Evolutionary conservation across 2,113 vertebrate species (phyloP).

Genomic region (Siniperca chuatsi): DNA sequence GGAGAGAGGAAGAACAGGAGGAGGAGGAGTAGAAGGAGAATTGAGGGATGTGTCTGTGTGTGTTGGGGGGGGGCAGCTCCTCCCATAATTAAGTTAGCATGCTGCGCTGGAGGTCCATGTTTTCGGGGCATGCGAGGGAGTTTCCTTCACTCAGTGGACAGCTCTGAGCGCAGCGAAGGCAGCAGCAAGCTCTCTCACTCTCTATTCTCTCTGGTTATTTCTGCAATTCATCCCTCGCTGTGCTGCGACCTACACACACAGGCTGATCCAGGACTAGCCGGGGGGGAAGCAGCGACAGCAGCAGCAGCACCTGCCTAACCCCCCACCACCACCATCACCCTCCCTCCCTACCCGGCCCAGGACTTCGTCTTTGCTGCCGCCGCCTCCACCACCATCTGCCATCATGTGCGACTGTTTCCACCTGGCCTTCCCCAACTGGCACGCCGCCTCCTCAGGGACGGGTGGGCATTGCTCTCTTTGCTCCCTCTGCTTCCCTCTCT

Average conservation of each 20-base stretch:
- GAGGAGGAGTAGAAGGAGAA: constrained; percentile 47
- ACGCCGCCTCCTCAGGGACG: constrained; percentile 92
- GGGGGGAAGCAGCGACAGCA: constrained; percentile 14
- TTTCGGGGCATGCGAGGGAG: constrained; percentile 78
- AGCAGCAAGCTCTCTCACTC: constrained; percentile 67
- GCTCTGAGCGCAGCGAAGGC: constrained; percentile 53
- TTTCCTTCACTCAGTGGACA: constrained; percentile 83
- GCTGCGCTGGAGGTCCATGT: constrained; percentile 84
- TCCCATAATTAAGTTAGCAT: constrained; percentile 85
- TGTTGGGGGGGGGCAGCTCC: constrained; percentile 77
- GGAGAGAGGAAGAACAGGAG: constrained; percentile 32
- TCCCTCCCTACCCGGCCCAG: constrained; percentile 8
- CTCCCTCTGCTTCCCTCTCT: constrained; percentile 10
- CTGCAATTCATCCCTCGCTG: constrained; percentile 66
- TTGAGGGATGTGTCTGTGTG: constrained; percentile 59
- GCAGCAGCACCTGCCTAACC: constrained; percentile 42
- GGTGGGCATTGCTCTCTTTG: constrained; percentile 89
- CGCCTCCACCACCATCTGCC: constrained; percentile 62
- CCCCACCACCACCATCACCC: constrained; percentile 3
- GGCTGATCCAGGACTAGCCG: constrained; percentile 51
- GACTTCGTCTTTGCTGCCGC: constrained; percentile 28
- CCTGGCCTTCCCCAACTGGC: constrained; percentile 97
- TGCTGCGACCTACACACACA: constrained; percentile 59
- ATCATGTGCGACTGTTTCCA: constrained; percentile 99
- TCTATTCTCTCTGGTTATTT: constrained; percentile 65